These are phyloP conservation scores for Cynoglossus semilaevis DNA, from an alignment of 2,113 vertebrate species.

Conservation along the genomic window DNA sequence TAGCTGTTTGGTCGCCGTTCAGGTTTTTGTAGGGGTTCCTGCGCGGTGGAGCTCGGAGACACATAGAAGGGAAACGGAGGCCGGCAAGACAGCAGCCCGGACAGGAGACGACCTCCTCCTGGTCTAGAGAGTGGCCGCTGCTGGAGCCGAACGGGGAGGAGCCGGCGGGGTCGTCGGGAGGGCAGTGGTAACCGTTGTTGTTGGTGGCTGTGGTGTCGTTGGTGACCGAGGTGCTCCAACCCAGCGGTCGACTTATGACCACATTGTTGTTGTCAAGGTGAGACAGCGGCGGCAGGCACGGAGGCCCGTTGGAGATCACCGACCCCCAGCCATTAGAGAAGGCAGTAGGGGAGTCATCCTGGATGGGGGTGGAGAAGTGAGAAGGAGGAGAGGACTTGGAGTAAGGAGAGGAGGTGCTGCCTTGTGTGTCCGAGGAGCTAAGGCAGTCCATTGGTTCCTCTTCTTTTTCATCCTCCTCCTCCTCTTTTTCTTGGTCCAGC, in stretches of 20 bases:
- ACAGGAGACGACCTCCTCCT: constrained; percentile 87
- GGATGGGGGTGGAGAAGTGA: constrained; percentile 39
- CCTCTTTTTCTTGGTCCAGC: constrained; percentile 43
- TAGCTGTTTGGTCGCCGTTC: constrained; percentile 75
- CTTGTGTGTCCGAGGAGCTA: constrained; percentile 74
- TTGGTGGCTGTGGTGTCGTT: constrained; percentile 28
- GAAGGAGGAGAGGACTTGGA: constrained; percentile 25
- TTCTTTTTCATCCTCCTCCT: constrained; percentile 54
- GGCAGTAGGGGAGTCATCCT: constrained; percentile 61
- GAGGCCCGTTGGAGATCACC: constrained; percentile 71
- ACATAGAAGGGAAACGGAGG: constrained; percentile 85
- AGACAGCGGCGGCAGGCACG: constrained; percentile 65
- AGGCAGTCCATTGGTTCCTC: constrained; percentile 81
- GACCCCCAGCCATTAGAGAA: constrained; percentile 74
- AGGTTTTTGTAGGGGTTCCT: constrained; percentile 88
- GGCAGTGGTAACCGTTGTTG: constrained; percentile 66
- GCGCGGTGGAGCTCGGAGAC: constrained; percentile 70
- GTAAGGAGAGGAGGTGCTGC: constrained; percentile 40
- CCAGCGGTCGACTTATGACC: constrained; percentile 71
- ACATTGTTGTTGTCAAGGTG: constrained; percentile 82
- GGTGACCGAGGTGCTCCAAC: constrained; percentile 68
- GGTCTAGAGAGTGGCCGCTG: constrained; percentile 75
- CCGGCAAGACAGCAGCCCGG: constrained; percentile 87
- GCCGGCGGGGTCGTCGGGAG: constrained; percentile 40
- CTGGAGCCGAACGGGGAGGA: constrained; percentile 58